These are phyloP conservation scores for Macropus fuliginosus DNA, from an alignment of 2,797 vertebrate species.

Conservation along the genomic window DNA sequence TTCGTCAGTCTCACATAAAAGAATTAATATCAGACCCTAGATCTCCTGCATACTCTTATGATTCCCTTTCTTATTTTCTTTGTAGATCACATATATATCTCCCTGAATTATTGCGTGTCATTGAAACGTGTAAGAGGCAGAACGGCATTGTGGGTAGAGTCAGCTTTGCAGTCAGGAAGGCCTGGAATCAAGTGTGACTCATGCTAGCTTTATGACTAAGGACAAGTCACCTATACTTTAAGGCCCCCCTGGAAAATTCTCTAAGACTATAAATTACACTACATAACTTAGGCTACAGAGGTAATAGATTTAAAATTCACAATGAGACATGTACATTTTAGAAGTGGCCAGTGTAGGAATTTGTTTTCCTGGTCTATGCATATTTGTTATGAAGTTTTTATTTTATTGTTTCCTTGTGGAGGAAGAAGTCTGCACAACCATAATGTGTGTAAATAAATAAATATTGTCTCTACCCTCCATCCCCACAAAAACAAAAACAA, in stretches of 20 bases:
- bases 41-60: not conserved
- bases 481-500: not conserved
- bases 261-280: not conserved
- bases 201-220: not conserved
- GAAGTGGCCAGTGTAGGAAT: not conserved
- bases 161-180: not conserved
- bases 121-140: not conserved
- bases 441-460: not conserved
- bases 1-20: not conserved
- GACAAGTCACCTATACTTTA: not conserved
- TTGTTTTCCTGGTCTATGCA: not conserved
- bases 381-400: not conserved
- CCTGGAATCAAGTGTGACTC: not conserved
- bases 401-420: not conserved
- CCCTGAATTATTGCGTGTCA: not conserved
- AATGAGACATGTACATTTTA: not conserved
- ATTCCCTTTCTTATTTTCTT: not conserved
- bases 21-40: too few relatives aligned
- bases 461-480: not conserved
- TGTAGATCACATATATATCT: not conserved
- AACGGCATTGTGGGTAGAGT: not conserved
- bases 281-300: not conserved
- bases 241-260: not conserved
- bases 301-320: not conserved
- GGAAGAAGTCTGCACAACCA: not conserved